A percentile compares a stretch with the other conserved stretches of the same genome.
These are phyloP conservation scores for Oncorhynchus clarkii DNA, from an alignment of 2,113 vertebrate species.

Conservation along the genomic window DNA sequence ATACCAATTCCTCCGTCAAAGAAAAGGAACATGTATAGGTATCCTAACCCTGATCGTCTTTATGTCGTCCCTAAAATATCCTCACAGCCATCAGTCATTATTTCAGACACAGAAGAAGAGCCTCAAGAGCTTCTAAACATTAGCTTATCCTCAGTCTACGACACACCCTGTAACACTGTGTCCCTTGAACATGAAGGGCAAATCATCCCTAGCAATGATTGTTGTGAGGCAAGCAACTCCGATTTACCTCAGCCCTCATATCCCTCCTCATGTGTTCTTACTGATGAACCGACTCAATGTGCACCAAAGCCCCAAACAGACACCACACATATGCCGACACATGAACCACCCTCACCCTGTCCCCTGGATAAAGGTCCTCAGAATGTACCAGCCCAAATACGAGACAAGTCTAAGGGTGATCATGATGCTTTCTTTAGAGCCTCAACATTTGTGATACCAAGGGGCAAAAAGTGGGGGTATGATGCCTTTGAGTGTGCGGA, in stretches of 20 bases:
- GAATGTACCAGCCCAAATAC: neutral
- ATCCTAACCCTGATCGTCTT: conserved; percentile 47
- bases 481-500: conserved; percentile 1
- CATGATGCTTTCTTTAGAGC: neutral
- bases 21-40: conserved; percentile 37
- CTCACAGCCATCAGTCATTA: neutral
- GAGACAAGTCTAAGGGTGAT: neutral
- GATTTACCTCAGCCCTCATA: conserved; percentile 23
- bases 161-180: neutral
- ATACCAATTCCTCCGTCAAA: conserved; percentile 9
- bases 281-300: neutral
- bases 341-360: neutral
- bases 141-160: neutral
- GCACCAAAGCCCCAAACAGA: neutral
- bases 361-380: neutral
- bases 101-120: conserved; percentile 14
- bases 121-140: neutral
- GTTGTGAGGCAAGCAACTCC: neutral
- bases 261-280: neutral
- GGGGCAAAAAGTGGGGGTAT: neutral
- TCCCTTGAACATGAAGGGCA: neutral
- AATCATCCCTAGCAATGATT: neutral
- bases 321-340: neutral
- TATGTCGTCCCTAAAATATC: conserved; percentile 29
- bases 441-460: neutral